Evolutionary conservation across 2,113 vertebrate genomes (phyloP).

Genomic region (Otis tarda): DNA sequence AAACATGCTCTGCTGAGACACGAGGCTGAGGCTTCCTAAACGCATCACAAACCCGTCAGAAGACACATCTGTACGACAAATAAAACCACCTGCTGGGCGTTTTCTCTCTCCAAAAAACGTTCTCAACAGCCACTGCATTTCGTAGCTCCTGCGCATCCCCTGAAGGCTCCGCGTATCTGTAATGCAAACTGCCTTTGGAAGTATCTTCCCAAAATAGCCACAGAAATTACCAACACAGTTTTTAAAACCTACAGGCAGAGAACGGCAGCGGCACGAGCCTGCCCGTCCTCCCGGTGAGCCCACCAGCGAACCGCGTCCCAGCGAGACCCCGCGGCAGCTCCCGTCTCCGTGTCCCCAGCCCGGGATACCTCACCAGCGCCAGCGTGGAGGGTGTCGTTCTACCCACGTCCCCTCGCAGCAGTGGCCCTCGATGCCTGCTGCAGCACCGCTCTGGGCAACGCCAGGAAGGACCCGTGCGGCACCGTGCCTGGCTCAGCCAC

Average conservation of each 20-base stretch:
- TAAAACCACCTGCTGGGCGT: background rate
- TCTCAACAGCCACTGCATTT: background rate
- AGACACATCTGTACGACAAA: background rate
- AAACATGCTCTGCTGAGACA: background rate
- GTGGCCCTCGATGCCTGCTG: fast-evolving
- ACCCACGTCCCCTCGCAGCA: fast-evolving
- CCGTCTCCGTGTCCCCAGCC: background rate
- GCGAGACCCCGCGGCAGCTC: background rate
- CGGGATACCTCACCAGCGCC: background rate
- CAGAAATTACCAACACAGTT: background rate
- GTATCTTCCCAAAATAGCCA: background rate
- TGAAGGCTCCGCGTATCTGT: background rate
- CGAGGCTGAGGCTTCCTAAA: background rate
- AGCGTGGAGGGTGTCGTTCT: fast-evolving
- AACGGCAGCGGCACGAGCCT: fast-evolving
- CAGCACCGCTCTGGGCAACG: background rate
- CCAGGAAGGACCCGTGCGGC: fast-evolving
- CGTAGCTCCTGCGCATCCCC: background rate
- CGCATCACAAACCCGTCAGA: background rate
- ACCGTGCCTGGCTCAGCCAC: fast-evolving
- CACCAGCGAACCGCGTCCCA: fast-evolving
- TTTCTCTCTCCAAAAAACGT: background rate
- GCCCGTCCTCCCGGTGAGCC: background rate
- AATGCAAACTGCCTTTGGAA: background rate
- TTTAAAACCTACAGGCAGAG: background rate